Evolutionary conservation across 2,888 invertebrate genomes (phyloP).

Genomic region (Dynastes grantii): DNA sequence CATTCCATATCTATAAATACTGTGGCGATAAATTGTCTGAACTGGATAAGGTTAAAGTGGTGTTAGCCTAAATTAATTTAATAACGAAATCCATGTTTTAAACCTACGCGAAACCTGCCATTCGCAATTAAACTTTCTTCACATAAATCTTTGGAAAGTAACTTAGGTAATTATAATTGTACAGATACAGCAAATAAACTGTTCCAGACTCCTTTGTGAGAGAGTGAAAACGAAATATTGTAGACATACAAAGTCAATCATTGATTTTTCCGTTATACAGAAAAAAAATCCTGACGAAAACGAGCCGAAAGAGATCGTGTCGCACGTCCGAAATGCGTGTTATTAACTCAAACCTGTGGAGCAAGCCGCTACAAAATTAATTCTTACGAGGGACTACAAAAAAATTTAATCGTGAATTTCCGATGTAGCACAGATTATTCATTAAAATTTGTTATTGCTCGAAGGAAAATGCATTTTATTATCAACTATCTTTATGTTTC

Average conservation of each 20-base stretch:
- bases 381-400: background rate
- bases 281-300: background rate
- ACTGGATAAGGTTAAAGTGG: no score
- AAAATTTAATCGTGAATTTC: conserved; percentile 1
- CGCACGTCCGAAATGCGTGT: background rate
- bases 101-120: background rate
- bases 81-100: no score
- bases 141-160: background rate
- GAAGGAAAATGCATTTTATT: background rate
- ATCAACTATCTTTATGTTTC: background rate
- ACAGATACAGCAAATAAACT: background rate
- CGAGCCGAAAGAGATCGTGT: conserved; percentile 5
- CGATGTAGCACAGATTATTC: background rate
- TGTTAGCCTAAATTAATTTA: no score
- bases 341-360: conserved; percentile 2
- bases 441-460: background rate
- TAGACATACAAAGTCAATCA: background rate
- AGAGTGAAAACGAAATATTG: no score
- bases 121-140: conserved; percentile 4
- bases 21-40: no score
- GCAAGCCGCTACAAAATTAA: background rate
- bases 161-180: background rate
- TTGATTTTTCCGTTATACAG: conserved; percentile 2
- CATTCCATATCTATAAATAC: no score
- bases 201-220: no score